Conservation (phyloP, 2,888 invertebrate species). For the Stenodema calcarata region DNA sequence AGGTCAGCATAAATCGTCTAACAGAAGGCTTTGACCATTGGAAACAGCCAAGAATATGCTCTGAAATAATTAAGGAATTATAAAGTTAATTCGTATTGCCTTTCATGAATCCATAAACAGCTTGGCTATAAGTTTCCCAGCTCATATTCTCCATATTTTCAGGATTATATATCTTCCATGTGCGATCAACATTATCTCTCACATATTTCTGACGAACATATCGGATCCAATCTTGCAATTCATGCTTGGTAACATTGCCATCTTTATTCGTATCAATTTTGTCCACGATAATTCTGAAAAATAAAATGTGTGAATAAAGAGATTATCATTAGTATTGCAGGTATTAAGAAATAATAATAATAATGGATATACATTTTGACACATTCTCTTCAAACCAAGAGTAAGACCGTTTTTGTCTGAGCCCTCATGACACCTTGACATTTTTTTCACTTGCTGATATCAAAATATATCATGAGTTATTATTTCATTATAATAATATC, state of each 20-base stretch:
- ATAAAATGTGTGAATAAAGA: slow-evolving; percentile 32
- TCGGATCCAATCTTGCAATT: slow-evolving; percentile 94
- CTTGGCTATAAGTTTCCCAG: slow-evolving; percentile 84
- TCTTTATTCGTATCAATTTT: slow-evolving; percentile 90
- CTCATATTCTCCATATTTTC: slow-evolving; percentile 75
- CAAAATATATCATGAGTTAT: too few species aligned
- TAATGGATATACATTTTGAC: too few species aligned
- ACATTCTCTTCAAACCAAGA: too few species aligned
- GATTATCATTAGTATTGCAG: too few species aligned
- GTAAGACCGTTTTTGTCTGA: too few species aligned
- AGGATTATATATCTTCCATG: slow-evolving; percentile 91
- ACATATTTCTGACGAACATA: slow-evolving; percentile 90
- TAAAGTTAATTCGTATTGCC: slow-evolving; percentile 58
- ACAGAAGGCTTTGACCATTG: too few species aligned
- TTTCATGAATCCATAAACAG: slow-evolving; percentile 88
- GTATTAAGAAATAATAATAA: too few species aligned
- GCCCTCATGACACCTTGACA: too few species aligned
- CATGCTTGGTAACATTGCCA: slow-evolving; percentile 81
- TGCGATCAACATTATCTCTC: slow-evolving; percentile 87
- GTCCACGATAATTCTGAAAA: slow-evolving; percentile 83
- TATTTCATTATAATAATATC: too few species aligned
- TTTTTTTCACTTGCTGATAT: too few species aligned
- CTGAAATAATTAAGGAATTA: not conserved
- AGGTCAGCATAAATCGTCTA: too few species aligned
- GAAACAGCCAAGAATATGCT: too few species aligned